Conservation (phyloP, 2,113 vertebrate species). For the Noctilio leporinus region DNA sequence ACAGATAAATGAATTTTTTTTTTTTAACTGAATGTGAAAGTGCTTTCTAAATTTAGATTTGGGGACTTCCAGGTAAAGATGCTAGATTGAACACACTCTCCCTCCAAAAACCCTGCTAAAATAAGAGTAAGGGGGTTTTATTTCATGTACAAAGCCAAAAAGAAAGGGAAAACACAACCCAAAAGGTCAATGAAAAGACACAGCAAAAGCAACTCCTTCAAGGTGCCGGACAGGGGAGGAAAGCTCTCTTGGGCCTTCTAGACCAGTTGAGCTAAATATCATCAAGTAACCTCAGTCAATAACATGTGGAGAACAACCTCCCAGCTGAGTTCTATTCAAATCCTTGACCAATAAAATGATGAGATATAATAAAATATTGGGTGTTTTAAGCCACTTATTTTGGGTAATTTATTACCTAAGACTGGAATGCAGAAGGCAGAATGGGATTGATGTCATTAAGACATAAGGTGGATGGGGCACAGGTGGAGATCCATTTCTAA, state of each 20-base stretch:
- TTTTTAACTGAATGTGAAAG: slow-evolving; percentile 1
- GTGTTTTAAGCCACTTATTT: background rate
- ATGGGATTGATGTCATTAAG: background rate
- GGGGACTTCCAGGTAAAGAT: background rate
- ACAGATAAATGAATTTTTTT: too few species aligned
- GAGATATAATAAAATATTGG: background rate
- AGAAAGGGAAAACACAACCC: background rate
- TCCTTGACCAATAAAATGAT: background rate
- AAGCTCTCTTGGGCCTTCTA: background rate
- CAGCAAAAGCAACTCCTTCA: background rate
- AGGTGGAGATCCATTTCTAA: background rate
- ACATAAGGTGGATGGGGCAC: background rate
- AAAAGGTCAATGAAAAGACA: background rate
- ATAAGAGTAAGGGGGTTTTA: background rate
- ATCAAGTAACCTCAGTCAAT: background rate
- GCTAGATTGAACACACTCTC: background rate
- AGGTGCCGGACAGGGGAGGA: background rate
- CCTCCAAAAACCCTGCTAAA: background rate
- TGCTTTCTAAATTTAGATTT: background rate
- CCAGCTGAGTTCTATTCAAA: background rate
- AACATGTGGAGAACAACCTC: background rate
- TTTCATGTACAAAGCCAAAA: background rate
- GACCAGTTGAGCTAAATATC: background rate
- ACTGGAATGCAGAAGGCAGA: background rate
- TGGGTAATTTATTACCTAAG: background rate